Evolutionary conservation across 35 echinoderm and acorn worm genomes (phyloP).

Genomic region (Lytechinus variegatus): DNA sequence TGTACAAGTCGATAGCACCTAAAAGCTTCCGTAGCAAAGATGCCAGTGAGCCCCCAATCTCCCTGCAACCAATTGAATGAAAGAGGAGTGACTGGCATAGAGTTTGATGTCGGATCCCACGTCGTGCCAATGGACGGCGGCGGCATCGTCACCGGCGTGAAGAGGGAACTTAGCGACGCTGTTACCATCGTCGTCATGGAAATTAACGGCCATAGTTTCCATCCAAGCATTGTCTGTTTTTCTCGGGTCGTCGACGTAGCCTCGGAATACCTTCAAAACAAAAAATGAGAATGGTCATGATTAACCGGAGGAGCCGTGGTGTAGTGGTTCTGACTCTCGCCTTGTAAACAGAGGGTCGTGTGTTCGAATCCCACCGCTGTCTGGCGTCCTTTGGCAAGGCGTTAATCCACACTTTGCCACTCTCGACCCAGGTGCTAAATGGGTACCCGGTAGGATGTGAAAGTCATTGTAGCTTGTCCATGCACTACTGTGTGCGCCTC

Average conservation of each 20-base stretch:
- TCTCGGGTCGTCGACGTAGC: constrained; percentile 82
- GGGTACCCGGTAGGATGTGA: no score
- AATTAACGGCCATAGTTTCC: constrained; percentile 89
- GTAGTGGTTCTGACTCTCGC: no score
- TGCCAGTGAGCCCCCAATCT: constrained; percentile 58
- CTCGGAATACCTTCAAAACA: constrained; percentile 71
- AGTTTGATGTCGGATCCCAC: constrained; percentile 67
- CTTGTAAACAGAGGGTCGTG: no score
- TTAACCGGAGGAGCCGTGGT: no score
- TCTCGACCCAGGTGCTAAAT: no score
- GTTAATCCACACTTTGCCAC: no score
- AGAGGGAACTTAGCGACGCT: constrained; percentile 90
- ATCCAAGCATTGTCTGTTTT: constrained; percentile 90
- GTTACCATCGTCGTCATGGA: constrained; percentile 76
- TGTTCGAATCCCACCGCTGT: no score
- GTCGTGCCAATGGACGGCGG: constrained; percentile 82
- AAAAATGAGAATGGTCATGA: background rate
- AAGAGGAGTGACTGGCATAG: constrained; percentile 81
- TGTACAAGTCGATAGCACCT: no score
- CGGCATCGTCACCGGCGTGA: constrained; percentile 87
- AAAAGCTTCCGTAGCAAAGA: no score
- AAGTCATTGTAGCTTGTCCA: no score
- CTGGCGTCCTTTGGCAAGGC: no score
- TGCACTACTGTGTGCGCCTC: no score
- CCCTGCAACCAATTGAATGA: constrained; percentile 75